phyloP scores from a whole-genome alignment of 2,797 vertebrate species.

The Toxotes lorentzi region DNA sequence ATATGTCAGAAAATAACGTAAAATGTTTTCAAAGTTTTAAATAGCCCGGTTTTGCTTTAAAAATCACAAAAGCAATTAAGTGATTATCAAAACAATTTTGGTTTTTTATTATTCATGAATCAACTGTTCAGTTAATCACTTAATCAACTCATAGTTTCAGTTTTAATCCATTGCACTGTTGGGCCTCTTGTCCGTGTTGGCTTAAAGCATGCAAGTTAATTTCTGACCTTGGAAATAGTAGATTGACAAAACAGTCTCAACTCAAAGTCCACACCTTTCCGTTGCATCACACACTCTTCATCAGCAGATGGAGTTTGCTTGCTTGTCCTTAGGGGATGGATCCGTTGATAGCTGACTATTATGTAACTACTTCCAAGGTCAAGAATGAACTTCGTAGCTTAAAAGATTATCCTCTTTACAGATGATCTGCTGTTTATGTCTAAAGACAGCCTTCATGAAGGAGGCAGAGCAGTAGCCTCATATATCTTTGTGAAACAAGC shows the following conservation, averaged over 20 bases:
- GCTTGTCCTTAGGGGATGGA: no score
- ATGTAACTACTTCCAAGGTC: no score
- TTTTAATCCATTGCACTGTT: neutral
- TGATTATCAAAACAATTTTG: neutral
- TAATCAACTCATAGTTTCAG: neutral
- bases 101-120: neutral
- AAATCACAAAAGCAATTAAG: neutral
- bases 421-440: neutral
- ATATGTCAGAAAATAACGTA: neutral
- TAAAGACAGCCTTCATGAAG: neutral
- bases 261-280: no score
- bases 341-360: no score
- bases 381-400: no score
- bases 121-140: neutral
- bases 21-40: neutral
- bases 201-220: no score
- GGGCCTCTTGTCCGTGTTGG: neutral
- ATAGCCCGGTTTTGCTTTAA: neutral
- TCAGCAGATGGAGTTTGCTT: no score
- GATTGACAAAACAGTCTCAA: no score
- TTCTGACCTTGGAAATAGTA: neutral
- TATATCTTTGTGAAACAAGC: no score
- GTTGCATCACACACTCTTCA: no score
- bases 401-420: neutral
- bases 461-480: slow-evolving; percentile 5